phyloP scores from a whole-genome alignment of 2,113 vertebrate genomes.

The Chamaea fasciata region DNA sequence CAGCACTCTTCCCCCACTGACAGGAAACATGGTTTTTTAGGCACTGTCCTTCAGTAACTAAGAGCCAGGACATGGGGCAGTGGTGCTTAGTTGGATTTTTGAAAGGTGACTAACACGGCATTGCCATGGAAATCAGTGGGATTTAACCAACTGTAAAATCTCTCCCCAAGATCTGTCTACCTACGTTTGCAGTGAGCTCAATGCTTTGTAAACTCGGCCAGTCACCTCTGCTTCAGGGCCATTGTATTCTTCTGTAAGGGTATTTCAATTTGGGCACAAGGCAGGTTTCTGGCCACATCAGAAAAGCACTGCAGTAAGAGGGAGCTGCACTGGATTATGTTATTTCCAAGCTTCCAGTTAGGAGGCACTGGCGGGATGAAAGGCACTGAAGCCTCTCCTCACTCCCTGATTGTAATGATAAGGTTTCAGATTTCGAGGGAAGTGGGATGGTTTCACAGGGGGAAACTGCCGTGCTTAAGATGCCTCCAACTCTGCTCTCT shows the following conservation, averaged over 20 bases:
- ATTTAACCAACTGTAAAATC: background rate
- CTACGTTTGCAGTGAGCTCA: background rate
- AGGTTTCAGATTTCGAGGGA: background rate
- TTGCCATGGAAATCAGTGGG: background rate
- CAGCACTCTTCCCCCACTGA: background rate
- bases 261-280: background rate
- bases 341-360: background rate
- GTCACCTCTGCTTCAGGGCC: background rate
- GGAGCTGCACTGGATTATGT: background rate
- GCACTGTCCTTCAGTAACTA: background rate
- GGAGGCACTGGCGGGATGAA: accelerated
- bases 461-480: background rate
- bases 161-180: background rate
- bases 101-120: background rate
- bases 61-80: background rate
- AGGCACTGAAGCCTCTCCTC: background rate
- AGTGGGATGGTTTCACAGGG: background rate
- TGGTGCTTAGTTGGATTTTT: background rate
- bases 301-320: background rate
- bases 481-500: background rate
- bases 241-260: accelerated
- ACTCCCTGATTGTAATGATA: background rate
- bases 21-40: background rate
- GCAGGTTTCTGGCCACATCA: background rate
- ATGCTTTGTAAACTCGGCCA: background rate